Evolutionary conservation across 2,113 vertebrate genomes (phyloP).

Genomic region (Nicator chloris): DNA sequence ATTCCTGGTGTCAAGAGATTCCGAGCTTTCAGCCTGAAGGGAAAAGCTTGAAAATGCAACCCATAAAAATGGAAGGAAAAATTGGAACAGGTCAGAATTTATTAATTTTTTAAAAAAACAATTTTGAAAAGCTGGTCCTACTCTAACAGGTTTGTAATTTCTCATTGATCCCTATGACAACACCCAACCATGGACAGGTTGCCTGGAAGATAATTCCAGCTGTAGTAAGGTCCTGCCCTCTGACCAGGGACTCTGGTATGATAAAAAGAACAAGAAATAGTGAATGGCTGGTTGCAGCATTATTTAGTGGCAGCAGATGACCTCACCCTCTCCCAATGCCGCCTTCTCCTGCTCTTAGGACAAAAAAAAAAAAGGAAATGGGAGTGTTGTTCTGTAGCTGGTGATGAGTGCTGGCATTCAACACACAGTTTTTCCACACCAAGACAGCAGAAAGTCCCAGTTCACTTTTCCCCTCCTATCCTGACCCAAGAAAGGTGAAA

Average conservation of each 20-base stretch:
- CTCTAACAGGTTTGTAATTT: neutral
- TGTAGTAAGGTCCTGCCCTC: neutral
- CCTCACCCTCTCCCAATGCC: neutral
- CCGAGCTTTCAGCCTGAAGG: neutral
- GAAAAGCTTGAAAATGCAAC: neutral
- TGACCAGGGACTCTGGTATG: neutral
- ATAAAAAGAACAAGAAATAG: neutral
- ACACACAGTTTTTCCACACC: neutral
- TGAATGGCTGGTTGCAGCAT: neutral
- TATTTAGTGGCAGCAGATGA: neutral
- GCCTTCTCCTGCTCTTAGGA: neutral
- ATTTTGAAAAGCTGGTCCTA: neutral
- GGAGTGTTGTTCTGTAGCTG: neutral
- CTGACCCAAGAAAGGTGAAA: neutral
- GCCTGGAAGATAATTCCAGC: neutral
- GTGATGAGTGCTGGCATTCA: neutral
- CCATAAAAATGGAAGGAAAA: neutral
- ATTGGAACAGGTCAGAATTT: neutral
- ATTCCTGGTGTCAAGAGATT: neutral
- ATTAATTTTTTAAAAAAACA: neutral
- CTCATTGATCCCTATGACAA: neutral
- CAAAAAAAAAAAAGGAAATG: neutral
- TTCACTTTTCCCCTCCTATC: neutral
- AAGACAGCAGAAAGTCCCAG: neutral
- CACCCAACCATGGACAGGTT: neutral